Conservation (phyloP, 1,140 invertebrate species). For the Halesus radiatus region DNA sequence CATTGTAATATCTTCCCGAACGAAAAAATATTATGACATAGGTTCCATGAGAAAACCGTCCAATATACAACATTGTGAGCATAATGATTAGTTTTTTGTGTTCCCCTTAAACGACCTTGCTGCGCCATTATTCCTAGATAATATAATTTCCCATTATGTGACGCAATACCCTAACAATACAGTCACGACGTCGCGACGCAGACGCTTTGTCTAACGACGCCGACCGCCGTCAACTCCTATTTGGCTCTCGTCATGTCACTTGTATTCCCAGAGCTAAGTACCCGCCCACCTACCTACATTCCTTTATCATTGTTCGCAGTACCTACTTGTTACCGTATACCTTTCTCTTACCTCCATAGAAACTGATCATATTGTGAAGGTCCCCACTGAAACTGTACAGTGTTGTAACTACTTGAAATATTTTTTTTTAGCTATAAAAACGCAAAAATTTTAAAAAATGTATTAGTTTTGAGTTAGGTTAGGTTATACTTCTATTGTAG, state of each 20-base stretch:
- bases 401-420: no score
- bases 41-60: not conserved
- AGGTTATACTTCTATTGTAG: no score
- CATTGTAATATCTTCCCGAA: no score
- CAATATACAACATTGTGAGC: not conserved
- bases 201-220: constrained; percentile 22
- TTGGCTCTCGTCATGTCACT: constrained; percentile 23
- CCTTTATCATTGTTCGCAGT: no score
- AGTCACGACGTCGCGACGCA: not conserved
- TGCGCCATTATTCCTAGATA: not conserved
- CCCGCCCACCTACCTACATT: not conserved
- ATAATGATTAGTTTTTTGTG: not conserved
- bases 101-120: not conserved
- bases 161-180: not conserved
- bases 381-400: no score
- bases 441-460: no score
- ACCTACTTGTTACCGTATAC: no score
- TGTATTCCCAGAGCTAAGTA: constrained; percentile 13
- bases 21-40: no score
- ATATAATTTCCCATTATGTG: constrained; percentile 8
- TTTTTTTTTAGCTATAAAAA: no score
- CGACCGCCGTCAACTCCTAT: constrained; percentile 22
- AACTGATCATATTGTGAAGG: no score
- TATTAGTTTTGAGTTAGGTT: no score
- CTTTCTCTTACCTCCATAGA: no score